Evolutionary conservation across 1,140 invertebrate genomes (phyloP), one percentile per base, ranked within the genome.

Genomic region (Sesamia nonagrioides): DNA sequence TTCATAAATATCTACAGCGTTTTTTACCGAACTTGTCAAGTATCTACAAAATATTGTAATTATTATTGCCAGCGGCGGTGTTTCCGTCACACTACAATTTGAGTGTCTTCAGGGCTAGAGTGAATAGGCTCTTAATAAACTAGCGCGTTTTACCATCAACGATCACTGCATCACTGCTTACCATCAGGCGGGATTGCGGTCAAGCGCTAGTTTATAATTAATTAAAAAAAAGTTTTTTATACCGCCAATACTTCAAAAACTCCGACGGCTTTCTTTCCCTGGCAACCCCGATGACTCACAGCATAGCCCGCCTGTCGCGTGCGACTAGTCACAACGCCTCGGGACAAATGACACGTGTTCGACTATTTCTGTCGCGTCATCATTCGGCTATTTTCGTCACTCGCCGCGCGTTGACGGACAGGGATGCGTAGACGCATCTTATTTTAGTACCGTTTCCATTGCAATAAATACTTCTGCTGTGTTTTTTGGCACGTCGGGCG

Each of bases 371-470:
- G 71, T 27, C 71, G 71, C 71, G 37, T 74, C 71, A 74, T 40
- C 71, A 18, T 42, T 45, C 71, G 52, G 9, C 71, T 74, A 74
- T 74, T 74, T 74, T 21, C 52, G 71, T 58, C 71, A 74, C 37
- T 27, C 37, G 35, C 6, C 71, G 71, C 2, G 17, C 71, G 71
- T 27, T 74, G 71, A 74, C 71, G 71, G 71, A 74, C 71, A 60
- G 54, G 6, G n/a, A 48, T 74, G 71, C 71, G 52, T 74, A 74
- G n/a, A 74, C 71, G 71, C 71, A 74, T 45, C 52, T n/a, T 60
- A 74, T 60, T 74, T 60, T 60, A 42, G 52, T 13, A 35, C 18
- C 71, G 37, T 60, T 74, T 27, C 71, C 18, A 74, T 48, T 74
- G 71, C 71, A 58, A 74, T 74, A 60, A 58, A 74, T 74, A 60